Percentiles rank a stretch among this genome's conserved stretches.
phyloP scores from a whole-genome alignment of 2,888 invertebrate genomes.

The Sinelater perroti region DNA sequence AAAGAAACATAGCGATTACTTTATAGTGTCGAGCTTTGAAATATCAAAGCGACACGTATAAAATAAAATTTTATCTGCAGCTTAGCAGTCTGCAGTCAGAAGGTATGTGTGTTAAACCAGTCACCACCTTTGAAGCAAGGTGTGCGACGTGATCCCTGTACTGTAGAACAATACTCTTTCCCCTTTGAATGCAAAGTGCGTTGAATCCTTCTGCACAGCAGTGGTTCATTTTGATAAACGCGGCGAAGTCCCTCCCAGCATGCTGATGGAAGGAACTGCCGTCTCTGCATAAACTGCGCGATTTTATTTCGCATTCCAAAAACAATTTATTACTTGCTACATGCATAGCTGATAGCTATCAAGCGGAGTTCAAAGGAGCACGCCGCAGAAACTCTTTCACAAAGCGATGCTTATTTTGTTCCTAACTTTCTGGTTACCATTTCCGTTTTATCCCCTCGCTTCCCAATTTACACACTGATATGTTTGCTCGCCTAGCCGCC shows the following conservation, averaged over 20 bases:
- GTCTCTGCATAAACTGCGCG: conserved; percentile 28
- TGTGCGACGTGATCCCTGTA: conserved; percentile 5
- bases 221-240: neutral
- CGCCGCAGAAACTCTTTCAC: conserved; percentile 26
- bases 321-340: conserved; percentile 47
- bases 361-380: conserved; percentile 44
- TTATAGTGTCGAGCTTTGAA: no score
- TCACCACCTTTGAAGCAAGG: neutral
- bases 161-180: conserved; percentile 3
- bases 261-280: conserved; percentile 24
- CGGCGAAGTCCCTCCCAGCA: neutral
- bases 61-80: no score
- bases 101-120: no score
- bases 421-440: conserved; percentile 40
- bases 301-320: conserved; percentile 40
- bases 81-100: no score
- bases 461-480: conserved; percentile 45
- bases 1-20: no score
- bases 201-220: conserved; percentile 4
- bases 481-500: conserved; percentile 37
- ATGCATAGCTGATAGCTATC: conserved; percentile 48
- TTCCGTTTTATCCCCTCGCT: conserved; percentile 42
- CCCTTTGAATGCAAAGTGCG: conserved; percentile 1
- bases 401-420: conserved; percentile 35
- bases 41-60: no score